Percentiles rank a stretch among this genome's conserved stretches.
Conservation (phyloP, 2,888 invertebrate genomes). For the Morpho achilles region DNA sequence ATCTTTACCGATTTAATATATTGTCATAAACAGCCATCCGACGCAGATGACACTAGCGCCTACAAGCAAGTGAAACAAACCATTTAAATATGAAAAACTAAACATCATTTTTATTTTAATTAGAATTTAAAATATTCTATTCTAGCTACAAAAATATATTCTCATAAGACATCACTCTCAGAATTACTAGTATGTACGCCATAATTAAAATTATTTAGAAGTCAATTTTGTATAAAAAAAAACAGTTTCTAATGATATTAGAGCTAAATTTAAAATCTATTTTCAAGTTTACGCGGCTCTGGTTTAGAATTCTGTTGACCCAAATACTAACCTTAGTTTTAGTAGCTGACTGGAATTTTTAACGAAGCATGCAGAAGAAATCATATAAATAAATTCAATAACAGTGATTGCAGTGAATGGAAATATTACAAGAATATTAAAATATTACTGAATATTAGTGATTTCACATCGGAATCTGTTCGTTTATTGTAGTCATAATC, state of each 20-base stretch:
- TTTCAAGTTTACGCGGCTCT: slow-evolving; percentile 67
- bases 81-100: slow-evolving; percentile 3
- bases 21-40: slow-evolving; percentile 18
- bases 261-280: slow-evolving; percentile 62
- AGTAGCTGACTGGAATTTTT: slow-evolving; percentile 46
- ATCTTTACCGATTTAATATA: slow-evolving; percentile 32
- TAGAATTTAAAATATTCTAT: too few relatives aligned
- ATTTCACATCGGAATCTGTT: too few relatives aligned
- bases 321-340: slow-evolving; percentile 53
- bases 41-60: slow-evolving; percentile 8
- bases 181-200: too few relatives aligned
- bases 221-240: background rate
- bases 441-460: too few relatives aligned
- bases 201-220: too few relatives aligned
- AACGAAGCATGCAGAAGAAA: slow-evolving; percentile 27
- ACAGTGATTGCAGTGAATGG: too few relatives aligned
- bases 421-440: too few relatives aligned
- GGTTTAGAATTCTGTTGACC: slow-evolving; percentile 59
- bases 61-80: background rate
- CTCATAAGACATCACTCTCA: too few relatives aligned
- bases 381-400: too few relatives aligned
- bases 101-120: background rate
- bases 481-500: too few relatives aligned
- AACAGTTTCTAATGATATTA: background rate
- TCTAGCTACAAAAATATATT: too few relatives aligned